Percentiles rank a stretch among this genome's conserved stretches.
These are phyloP conservation scores for Aleiodes leptofemur DNA, from an alignment of 2,888 invertebrate genomes.

Conservation along the genomic window DNA sequence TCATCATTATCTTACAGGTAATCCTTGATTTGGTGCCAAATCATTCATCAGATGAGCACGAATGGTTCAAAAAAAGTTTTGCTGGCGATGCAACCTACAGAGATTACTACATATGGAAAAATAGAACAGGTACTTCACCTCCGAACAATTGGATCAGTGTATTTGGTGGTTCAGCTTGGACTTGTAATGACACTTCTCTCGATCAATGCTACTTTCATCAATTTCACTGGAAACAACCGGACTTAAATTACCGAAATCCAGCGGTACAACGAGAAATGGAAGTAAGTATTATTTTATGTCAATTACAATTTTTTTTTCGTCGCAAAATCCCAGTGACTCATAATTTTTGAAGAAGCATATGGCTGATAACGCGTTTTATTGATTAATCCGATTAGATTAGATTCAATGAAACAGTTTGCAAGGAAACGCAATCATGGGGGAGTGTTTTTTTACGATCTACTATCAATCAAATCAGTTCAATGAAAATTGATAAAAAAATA, in stretches of 20 bases:
- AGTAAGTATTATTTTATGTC: constrained; percentile 58
- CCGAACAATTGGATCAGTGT: constrained; percentile 77
- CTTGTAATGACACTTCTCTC: constrained; percentile 71
- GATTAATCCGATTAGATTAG: background rate
- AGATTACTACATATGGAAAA: constrained; percentile 77
- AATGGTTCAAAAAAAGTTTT: constrained; percentile 77
- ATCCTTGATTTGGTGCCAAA: constrained; percentile 83
- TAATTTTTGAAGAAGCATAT: background rate
- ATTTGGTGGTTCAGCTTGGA: constrained; percentile 78
- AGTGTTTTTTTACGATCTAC: background rate
- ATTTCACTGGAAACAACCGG: constrained; percentile 77
- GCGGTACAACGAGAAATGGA: constrained; percentile 69
- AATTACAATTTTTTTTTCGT: background rate
- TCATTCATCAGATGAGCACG: constrained; percentile 76
- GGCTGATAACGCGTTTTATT: background rate
- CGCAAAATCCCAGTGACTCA: background rate
- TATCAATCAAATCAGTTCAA: constrained; percentile 5
- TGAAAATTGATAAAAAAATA: background rate
- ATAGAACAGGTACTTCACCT: constrained; percentile 59
- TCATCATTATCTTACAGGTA: constrained; percentile 70
- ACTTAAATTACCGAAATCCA: constrained; percentile 77
- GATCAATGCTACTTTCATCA: constrained; percentile 78
- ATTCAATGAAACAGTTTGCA: background rate
- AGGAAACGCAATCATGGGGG: background rate
- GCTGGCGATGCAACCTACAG: constrained; percentile 67